These are phyloP conservation scores for Clistopyga incitator DNA, from an alignment of 2,888 invertebrate species.

Conservation along the genomic window DNA sequence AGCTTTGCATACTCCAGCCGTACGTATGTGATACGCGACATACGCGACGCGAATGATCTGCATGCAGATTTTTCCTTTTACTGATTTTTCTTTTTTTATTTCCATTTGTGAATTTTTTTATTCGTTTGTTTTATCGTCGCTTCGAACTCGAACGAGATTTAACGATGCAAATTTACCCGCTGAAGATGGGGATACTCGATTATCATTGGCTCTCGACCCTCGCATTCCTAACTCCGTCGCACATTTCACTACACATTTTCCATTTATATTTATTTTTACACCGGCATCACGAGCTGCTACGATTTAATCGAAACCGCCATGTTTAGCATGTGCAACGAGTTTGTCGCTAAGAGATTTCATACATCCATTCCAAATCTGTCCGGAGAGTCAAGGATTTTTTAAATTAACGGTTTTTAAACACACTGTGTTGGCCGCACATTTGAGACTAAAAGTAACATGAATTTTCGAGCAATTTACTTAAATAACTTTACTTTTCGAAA, in stretches of 20 bases:
- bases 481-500: too few relatives aligned
- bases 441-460: too few relatives aligned
- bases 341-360: too few relatives aligned
- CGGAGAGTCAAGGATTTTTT: too few relatives aligned
- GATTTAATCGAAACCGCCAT: too few relatives aligned
- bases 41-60: constrained; percentile 6
- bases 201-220: constrained; percentile 12
- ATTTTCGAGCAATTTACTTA: too few relatives aligned
- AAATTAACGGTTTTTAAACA: too few relatives aligned
- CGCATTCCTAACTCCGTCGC: neutral
- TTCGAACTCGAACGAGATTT: constrained; percentile 18
- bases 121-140: constrained; percentile 25
- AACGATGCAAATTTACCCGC: constrained; percentile 32
- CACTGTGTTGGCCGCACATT: too few relatives aligned
- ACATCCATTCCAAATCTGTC: too few relatives aligned
- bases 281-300: too few relatives aligned
- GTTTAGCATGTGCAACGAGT: too few relatives aligned
- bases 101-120: too few relatives aligned
- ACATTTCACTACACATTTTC: neutral
- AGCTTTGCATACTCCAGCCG: neutral
- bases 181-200: constrained; percentile 3
- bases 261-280: neutral
- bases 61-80: constrained; percentile 9
- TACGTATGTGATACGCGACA: neutral
- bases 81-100: constrained; percentile 14